A percentile compares a stretch with the other conserved stretches of the same genome.
phyloP scores from a whole-genome alignment of 2,797 vertebrate species.

The Scolopax bukidnonensis region DNA sequence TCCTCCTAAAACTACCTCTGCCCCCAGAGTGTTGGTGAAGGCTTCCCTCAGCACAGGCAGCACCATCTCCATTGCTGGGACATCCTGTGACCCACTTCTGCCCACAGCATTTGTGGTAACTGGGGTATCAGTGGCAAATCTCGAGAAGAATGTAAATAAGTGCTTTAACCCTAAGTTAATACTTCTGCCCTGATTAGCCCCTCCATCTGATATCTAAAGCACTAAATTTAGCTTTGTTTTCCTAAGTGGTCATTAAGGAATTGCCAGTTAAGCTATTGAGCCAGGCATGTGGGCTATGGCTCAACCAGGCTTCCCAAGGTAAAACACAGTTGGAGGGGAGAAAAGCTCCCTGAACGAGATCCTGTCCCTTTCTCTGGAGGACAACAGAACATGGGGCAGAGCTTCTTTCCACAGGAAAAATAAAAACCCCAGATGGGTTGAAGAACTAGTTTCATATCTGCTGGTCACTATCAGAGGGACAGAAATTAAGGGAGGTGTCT shows the following conservation, averaged over 20 bases:
- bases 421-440: neutral
- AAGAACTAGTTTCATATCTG: neutral
- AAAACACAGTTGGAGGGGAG: neutral
- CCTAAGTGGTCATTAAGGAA: neutral
- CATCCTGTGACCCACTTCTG: neutral
- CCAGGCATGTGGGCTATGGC: neutral
- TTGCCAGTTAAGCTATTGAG: neutral
- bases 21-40: neutral
- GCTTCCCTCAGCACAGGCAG: rapidly evolving
- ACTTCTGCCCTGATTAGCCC: neutral
- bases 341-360: neutral
- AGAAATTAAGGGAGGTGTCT: neutral
- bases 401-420: neutral
- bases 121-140: neutral
- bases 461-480: neutral
- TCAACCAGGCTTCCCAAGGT: neutral
- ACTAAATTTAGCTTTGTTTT: neutral
- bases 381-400: neutral
- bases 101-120: neutral
- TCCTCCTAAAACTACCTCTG: neutral
- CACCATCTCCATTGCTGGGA: rapidly evolving
- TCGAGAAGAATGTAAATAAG: neutral
- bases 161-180: neutral
- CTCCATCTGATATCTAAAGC: neutral
- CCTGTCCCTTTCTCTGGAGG: neutral